phyloP scores from a whole-genome alignment of 1,140 invertebrate genomes.

The Halesus radiatus region DNA sequence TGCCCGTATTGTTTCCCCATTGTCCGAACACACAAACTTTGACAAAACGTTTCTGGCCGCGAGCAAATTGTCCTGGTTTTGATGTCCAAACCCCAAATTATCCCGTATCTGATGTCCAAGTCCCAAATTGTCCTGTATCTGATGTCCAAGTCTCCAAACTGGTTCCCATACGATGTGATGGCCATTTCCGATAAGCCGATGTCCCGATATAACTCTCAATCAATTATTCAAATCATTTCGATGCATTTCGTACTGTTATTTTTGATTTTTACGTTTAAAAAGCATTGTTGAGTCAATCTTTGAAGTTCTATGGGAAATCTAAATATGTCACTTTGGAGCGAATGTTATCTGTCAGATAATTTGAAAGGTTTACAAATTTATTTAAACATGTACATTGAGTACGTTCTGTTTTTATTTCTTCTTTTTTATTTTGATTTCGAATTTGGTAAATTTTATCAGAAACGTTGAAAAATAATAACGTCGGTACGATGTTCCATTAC shows the following conservation, averaged over 20 bases:
- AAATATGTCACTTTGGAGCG: background rate
- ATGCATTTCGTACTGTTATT: background rate
- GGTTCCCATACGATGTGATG: slow-evolving; percentile 26
- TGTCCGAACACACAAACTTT: slow-evolving; percentile 38
- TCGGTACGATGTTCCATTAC: too few species aligned
- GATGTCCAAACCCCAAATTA: background rate
- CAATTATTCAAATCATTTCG: background rate
- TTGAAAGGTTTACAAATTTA: too few species aligned
- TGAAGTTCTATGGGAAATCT: background rate
- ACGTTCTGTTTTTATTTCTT: too few species aligned
- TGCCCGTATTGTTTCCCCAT: slow-evolving; percentile 11
- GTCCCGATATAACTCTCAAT: background rate
- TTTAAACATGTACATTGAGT: too few species aligned
- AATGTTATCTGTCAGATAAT: too few species aligned
- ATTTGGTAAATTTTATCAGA: too few species aligned
- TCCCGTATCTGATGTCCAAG: background rate
- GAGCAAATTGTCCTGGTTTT: slow-evolving; percentile 24
- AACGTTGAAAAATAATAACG: too few species aligned
- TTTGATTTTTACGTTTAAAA: background rate
- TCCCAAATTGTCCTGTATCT: slow-evolving; percentile 12
- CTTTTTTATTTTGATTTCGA: too few species aligned
- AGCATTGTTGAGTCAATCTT: slow-evolving; percentile 14
- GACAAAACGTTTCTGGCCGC: slow-evolving; percentile 46
- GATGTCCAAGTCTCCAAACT: background rate
- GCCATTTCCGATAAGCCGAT: slow-evolving; percentile 30